Percentiles rank a stretch among this genome's conserved stretches.
Conservation (phyloP, 2,797 vertebrate genomes). For the Falco cherrug region DNA sequence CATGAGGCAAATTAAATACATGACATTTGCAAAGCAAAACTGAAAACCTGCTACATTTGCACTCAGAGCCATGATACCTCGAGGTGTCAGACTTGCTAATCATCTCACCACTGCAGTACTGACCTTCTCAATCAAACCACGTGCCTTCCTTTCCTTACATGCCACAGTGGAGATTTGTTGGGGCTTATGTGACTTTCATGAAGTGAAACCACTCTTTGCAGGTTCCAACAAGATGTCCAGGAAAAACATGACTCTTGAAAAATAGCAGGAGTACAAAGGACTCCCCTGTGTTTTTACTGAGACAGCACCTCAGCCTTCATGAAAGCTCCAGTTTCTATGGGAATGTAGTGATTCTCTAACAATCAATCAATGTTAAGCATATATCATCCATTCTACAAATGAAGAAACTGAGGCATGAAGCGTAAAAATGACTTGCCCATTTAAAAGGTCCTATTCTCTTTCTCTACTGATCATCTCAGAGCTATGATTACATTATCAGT, state of each 20-base stretch:
- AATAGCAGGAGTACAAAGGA: background rate
- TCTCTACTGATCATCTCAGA: background rate
- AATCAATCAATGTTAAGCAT: background rate
- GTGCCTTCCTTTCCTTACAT: background rate
- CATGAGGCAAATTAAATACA: background rate
- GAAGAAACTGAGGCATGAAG: background rate
- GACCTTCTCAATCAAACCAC: background rate
- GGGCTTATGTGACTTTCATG: slow-evolving; percentile 15
- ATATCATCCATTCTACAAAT: background rate
- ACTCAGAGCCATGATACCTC: background rate
- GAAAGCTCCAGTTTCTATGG: background rate
- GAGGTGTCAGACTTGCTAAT: slow-evolving; percentile 14
- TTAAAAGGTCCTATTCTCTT: background rate
- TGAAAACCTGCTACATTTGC: background rate
- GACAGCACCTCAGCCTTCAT: background rate
- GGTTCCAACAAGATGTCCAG: background rate
- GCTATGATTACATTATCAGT: background rate
- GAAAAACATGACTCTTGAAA: background rate
- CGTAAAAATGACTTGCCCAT: background rate
- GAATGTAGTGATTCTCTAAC: background rate
- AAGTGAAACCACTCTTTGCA: background rate
- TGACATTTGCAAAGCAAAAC: slow-evolving; percentile 2
- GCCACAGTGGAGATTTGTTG: background rate
- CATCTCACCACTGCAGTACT: background rate
- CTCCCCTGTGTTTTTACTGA: background rate